Evolutionary conservation across 2,113 vertebrate species (phyloP).

Genomic region (Periophthalmus modestus): DNA sequence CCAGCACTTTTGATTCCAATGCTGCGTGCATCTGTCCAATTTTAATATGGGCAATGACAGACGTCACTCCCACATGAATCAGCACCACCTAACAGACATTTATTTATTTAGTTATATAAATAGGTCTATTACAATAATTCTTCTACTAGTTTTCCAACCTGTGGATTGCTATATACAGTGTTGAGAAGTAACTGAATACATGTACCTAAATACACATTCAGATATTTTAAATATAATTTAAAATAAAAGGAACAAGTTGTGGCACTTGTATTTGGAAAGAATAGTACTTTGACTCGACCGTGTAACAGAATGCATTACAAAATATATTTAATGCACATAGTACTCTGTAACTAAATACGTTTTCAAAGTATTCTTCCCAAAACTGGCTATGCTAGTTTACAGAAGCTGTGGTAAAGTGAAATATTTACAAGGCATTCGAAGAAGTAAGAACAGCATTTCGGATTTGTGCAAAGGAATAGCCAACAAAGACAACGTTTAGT

Average conservation of each 20-base stretch:
- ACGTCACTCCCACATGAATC: constrained; percentile 76
- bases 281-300: too few species aligned
- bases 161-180: too few species aligned
- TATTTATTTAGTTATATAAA: not conserved
- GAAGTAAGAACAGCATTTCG: not conserved
- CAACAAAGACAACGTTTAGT: not conserved
- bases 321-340: too few species aligned
- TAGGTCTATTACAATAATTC: not conserved
- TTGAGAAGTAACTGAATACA: too few species aligned
- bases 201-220: too few species aligned
- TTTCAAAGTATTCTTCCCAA: too few species aligned
- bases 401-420: not conserved
- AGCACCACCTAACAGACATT: constrained; percentile 71
- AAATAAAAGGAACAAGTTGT: too few species aligned
- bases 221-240: not conserved
- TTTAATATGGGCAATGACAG: constrained; percentile 80
- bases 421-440: not conserved
- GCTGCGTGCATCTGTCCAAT: constrained; percentile 78
- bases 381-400: not conserved
- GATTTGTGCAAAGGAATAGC: not conserved
- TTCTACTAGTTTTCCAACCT: too few species aligned
- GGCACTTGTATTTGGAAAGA: too few species aligned
- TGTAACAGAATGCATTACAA: too few species aligned
- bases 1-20: constrained; percentile 75
- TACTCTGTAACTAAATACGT: too few species aligned